Conservation (phyloP, 2,113 vertebrate species). For the Lipotes vexillifer region DNA sequence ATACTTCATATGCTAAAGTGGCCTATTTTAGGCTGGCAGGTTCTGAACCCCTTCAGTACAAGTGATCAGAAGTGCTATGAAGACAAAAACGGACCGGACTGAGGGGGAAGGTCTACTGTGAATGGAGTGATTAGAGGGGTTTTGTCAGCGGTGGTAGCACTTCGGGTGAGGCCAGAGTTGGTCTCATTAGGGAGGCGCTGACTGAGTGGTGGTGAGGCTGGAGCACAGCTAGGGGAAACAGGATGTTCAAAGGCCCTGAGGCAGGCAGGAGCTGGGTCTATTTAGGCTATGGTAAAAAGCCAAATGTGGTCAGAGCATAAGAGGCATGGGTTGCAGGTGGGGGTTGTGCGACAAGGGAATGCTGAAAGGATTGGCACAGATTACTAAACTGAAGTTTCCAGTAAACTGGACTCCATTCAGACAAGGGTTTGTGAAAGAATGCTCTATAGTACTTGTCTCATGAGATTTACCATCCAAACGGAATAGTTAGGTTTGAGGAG, state of each 20-base stretch:
- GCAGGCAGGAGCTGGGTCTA: background rate
- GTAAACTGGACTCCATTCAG: background rate
- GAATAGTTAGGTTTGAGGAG: background rate
- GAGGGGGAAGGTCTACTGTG: background rate
- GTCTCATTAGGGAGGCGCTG: background rate
- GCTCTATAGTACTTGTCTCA: background rate
- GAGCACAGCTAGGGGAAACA: background rate
- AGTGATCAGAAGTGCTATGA: background rate
- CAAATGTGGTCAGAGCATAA: background rate
- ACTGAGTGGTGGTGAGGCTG: background rate
- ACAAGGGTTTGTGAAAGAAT: background rate
- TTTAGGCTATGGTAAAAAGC: background rate
- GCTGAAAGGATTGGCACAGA: background rate
- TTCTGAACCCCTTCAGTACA: background rate
- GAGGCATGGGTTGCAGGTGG: accelerated
- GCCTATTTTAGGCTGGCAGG: background rate
- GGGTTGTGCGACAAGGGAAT: accelerated
- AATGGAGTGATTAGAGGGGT: background rate
- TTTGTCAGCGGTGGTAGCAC: background rate
- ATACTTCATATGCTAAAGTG: background rate
- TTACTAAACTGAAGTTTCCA: background rate
- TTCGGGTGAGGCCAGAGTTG: background rate
- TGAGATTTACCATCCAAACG: background rate
- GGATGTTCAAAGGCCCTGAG: background rate
- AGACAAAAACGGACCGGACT: background rate